Conservation (phyloP, 2,888 invertebrate genomes). For the Empis stercorea region DNA sequence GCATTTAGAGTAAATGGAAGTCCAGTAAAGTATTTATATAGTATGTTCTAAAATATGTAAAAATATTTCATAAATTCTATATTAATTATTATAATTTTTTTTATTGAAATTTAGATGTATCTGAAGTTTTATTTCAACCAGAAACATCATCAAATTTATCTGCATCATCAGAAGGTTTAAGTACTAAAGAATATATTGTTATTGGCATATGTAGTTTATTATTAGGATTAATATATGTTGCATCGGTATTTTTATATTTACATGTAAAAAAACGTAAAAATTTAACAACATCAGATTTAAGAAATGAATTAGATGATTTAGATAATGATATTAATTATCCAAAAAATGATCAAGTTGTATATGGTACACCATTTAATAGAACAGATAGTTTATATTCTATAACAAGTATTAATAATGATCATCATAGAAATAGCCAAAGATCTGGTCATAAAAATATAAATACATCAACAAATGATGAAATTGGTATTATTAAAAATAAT, state of each 20-base stretch:
- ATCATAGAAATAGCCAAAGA: constrained; percentile 22
- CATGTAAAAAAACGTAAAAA: constrained; percentile 55
- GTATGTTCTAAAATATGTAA: constrained; percentile 35
- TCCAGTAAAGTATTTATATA: constrained; percentile 50
- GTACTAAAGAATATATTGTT: constrained; percentile 65
- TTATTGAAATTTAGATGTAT: constrained; percentile 47
- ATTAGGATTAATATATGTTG: constrained; percentile 77
- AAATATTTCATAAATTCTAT: background rate
- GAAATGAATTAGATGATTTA: constrained; percentile 27
- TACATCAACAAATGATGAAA: constrained; percentile 41
- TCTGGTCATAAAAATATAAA: constrained; percentile 29
- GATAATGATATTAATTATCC: constrained; percentile 38
- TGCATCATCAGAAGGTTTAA: constrained; percentile 47
- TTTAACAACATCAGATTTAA: constrained; percentile 24
- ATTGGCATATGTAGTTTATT: constrained; percentile 72
- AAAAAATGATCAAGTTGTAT: constrained; percentile 36
- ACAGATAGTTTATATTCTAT: constrained; percentile 32
- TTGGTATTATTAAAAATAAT: constrained; percentile 66
- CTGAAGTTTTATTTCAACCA: constrained; percentile 64
- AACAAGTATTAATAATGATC: constrained; percentile 24
- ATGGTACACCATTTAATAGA: constrained; percentile 31
- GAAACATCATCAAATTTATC: constrained; percentile 46
- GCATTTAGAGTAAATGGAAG: constrained; percentile 77
- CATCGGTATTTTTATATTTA: constrained; percentile 70
- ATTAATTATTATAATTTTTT: background rate